These are phyloP conservation scores for Geococcyx californianus DNA, from an alignment of 2,113 vertebrate genomes.

Conservation along the genomic window DNA sequence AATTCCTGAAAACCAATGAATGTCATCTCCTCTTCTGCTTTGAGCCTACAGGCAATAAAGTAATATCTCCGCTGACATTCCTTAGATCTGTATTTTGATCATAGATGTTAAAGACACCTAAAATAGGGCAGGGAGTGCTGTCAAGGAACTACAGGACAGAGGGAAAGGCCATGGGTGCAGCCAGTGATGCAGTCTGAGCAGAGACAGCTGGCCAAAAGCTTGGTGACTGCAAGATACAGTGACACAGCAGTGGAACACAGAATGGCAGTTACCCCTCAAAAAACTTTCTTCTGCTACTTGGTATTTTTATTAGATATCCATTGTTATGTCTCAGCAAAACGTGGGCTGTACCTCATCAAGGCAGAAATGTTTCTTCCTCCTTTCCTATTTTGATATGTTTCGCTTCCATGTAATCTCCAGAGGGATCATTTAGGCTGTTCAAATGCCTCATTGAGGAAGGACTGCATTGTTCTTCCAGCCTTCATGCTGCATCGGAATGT, in stretches of 20 bases:
- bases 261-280: neutral
- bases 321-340: slow-evolving; percentile 12
- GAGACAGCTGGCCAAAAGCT: neutral
- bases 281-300: neutral
- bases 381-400: slow-evolving; percentile 67
- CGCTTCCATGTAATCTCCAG: slow-evolving; percentile 63
- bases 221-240: neutral
- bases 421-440: slow-evolving; percentile 60
- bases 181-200: neutral
- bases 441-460: slow-evolving; percentile 63
- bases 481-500: neutral
- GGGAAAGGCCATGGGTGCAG: neutral
- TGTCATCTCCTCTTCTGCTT: neutral
- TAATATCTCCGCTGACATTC: neutral
- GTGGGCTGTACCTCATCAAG: slow-evolving; percentile 32
- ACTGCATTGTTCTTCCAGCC: slow-evolving; percentile 50
- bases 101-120: neutral
- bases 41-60: neutral
- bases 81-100: neutral
- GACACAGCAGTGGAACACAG: neutral
- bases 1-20: neutral
- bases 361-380: slow-evolving; percentile 64
- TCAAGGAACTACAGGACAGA: neutral
- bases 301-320: slow-evolving; percentile 14
- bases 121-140: neutral